These are phyloP conservation scores for Brenthis ino DNA, from an alignment of 2,888 invertebrate genomes.

Conservation along the genomic window DNA sequence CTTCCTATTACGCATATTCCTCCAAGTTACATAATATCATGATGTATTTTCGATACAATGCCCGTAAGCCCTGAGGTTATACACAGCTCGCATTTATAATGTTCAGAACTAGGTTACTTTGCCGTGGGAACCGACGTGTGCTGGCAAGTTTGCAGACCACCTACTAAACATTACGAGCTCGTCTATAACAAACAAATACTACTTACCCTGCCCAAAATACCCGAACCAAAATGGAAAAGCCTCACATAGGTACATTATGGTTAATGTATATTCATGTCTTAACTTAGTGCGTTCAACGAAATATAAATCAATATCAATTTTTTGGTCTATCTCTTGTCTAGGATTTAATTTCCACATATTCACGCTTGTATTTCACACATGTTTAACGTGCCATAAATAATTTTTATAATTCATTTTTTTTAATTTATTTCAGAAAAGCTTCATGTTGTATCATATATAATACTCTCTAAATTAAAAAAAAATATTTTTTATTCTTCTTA, in stretches of 20 bases:
- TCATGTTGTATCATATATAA: no score
- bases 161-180: slow-evolving; percentile 32
- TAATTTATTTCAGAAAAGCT: no score
- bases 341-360: no score
- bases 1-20: neutral
- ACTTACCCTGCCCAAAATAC: slow-evolving; percentile 27
- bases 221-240: slow-evolving; percentile 38
- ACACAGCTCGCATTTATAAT: slow-evolving; percentile 27
- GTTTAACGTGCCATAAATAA: no score
- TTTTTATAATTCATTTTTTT: no score
- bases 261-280: neutral
- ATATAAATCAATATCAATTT: neutral
- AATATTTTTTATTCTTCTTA: no score
- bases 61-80: slow-evolving; percentile 35
- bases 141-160: slow-evolving; percentile 29
- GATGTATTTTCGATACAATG: slow-evolving; percentile 29
- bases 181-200: slow-evolving; percentile 35
- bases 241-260: slow-evolving; percentile 9
- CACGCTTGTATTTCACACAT: no score
- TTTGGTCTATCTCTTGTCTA: neutral
- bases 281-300: neutral
- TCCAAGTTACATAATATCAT: slow-evolving; percentile 15
- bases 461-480: no score
- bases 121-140: slow-evolving; percentile 34
- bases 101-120: slow-evolving; percentile 36